Percentiles rank a stretch among this genome's conserved stretches.
These are phyloP conservation scores for Telmatherina bonti DNA, from an alignment of 2,797 vertebrate species.

Conservation along the genomic window DNA sequence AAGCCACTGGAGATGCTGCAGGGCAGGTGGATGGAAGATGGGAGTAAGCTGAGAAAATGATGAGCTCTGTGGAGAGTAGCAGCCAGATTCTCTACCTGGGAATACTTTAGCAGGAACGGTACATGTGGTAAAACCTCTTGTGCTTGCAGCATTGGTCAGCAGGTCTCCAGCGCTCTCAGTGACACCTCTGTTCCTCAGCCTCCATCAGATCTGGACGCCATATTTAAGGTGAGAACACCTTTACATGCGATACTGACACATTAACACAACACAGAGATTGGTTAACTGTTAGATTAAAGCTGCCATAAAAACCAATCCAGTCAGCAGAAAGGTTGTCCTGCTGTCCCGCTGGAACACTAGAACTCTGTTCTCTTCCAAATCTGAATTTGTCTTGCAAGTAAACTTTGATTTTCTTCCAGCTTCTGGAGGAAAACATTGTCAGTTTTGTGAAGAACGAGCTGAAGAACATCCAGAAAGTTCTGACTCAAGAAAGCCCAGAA, in stretches of 20 bases:
- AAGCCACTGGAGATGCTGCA: no score
- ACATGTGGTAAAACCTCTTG: neutral
- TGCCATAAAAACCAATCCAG: no score
- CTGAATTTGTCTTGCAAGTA: neutral
- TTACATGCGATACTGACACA: neutral
- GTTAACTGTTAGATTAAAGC: no score
- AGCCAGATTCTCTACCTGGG: no score
- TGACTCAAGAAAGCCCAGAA: conserved; percentile 1
- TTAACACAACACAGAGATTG: no score
- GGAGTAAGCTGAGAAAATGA: no score
- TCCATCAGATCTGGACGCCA: conserved; percentile 2
- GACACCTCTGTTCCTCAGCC: neutral
- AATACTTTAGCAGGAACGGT: no score
- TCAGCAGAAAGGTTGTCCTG: no score
- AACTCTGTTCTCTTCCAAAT: neutral
- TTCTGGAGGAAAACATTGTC: no score
- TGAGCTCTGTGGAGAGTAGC: no score
- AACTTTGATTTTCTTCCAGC: neutral
- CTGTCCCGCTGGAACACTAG: no score
- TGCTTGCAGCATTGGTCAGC: neutral
- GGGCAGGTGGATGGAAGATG: no score
- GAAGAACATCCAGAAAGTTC: neutral
- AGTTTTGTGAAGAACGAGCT: conserved; percentile 6
- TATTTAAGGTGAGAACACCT: conserved; percentile 10
- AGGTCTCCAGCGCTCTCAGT: neutral